Conservation (phyloP, 2,888 invertebrate species). For the Caenorhabditis sp. region DNA sequence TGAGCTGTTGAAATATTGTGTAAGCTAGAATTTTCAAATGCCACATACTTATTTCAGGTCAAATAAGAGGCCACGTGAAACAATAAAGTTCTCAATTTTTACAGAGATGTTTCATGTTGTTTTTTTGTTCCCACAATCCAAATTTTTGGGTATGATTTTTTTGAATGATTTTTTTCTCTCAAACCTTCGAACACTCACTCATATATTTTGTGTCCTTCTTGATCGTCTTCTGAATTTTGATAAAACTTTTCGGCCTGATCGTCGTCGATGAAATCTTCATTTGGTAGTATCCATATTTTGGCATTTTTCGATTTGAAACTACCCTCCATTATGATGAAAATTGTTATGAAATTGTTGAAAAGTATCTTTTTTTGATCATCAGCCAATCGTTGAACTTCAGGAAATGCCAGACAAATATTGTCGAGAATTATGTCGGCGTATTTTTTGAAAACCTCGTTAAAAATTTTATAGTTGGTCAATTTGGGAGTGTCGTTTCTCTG, state of each 20-base stretch:
- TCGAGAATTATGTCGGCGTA: neutral
- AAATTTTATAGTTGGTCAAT: neutral
- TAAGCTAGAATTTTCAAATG: too few species aligned
- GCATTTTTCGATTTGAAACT: neutral
- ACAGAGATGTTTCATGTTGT: too few species aligned
- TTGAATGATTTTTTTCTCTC: too few species aligned
- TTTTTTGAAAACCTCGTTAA: neutral
- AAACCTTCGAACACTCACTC: neutral
- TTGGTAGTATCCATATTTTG: neutral
- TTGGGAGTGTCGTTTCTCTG: neutral
- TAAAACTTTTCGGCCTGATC: neutral
- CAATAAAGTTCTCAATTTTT: too few species aligned
- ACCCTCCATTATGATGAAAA: neutral
- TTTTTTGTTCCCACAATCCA: too few species aligned
- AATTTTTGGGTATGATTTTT: too few species aligned
- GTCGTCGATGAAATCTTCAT: neutral
- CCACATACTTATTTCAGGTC: too few species aligned
- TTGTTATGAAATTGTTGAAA: neutral
- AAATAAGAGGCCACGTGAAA: too few species aligned
- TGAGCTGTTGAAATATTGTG: too few species aligned
- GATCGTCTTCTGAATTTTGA: neutral
- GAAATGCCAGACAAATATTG: neutral
- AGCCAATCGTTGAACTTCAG: neutral
- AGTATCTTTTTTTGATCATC: neutral
- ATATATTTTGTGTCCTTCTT: neutral